Base-by-base conservation (phyloP, 2,888 invertebrate genomes). In the Clivina fossor region DNA sequence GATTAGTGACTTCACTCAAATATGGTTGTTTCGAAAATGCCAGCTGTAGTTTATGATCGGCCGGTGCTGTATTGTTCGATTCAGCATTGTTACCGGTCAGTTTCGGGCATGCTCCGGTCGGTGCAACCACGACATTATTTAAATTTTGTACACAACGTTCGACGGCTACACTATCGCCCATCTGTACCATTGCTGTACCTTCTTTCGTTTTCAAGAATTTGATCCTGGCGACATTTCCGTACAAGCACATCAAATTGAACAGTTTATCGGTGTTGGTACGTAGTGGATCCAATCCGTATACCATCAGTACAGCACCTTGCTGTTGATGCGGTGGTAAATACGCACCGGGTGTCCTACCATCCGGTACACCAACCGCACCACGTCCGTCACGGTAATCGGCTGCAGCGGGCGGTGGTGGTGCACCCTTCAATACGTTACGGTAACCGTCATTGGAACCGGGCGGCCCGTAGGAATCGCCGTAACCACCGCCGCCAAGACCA, bases 141-240 rank as follows among this genome's bases (percentile, higher is more conserved):
- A 99, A 81, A 76, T 96, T 93, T 72, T 92, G 91, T 58, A 98
- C 90, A 72, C 93, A 94, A 65, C 97, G 80, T 76, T 97, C 96
- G 33, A 96, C 95, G 7, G 96, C 92, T 56, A 91, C 85, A 9
- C 87, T 86, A 74, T 96, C 96, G 5, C 97, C 96, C 94, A 99
- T 93, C 77, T 99, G 97, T 48, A 98, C 92, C 98, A 99, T 99
- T 38, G 97, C 97, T 54, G 97, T 95, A 61, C 98, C 98, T 69
- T 96, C 95, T 78, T 98, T 99, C 59, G 94, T 94, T 78, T 96
- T 95, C 75, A 99, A 78, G 78, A 98, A 99, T 78, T 98, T 98
- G 71, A 98, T 75, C 84, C 94, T 87, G 67, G 93, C 89, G 62
- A 98, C 96, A 74, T 99, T 99, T 66, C 99, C 99, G 75, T 98